Evolutionary conservation across 2,113 vertebrate genomes (phyloP).

Genomic region (Dolichotis patagonum): DNA sequence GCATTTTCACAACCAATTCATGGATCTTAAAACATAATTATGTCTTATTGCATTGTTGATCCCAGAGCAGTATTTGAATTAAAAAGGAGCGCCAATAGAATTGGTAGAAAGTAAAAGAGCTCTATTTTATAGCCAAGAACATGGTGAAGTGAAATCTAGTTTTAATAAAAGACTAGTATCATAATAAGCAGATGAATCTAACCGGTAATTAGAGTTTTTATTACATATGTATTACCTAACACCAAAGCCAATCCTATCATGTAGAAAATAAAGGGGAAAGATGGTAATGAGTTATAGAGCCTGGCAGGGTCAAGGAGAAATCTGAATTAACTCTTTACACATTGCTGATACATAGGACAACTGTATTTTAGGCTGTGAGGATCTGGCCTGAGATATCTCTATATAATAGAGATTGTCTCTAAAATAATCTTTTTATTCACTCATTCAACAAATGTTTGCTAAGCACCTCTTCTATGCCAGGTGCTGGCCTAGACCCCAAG

Average conservation of each 20-base stretch:
- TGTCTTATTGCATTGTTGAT: constrained; percentile 85
- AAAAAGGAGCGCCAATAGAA: constrained; percentile 82
- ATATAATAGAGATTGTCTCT: not conserved
- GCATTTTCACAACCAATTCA: constrained; percentile 83
- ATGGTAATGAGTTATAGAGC: not conserved
- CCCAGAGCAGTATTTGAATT: constrained; percentile 85
- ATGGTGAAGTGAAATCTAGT: constrained; percentile 79
- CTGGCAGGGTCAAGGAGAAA: constrained; percentile 37
- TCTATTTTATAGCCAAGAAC: constrained; percentile 81
- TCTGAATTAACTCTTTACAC: constrained; percentile 41
- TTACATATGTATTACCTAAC: constrained; percentile 78
- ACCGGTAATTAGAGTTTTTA: constrained; percentile 83
- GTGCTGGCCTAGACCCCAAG: not conserved
- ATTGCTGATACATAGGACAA: constrained; percentile 42
- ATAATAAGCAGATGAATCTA: constrained; percentile 81
- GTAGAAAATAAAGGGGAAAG: constrained; percentile 44
- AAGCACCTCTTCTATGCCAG: not conserved
- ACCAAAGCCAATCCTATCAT: constrained; percentile 60
- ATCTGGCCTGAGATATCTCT: constrained; percentile 17
- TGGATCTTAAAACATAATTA: constrained; percentile 85
- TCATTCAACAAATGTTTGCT: constrained; percentile 56
- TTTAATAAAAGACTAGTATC: constrained; percentile 84
- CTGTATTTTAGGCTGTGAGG: constrained; percentile 61
- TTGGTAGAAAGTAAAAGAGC: constrained; percentile 81
- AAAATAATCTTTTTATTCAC: constrained; percentile 58